phyloP scores from a whole-genome alignment of 2,797 vertebrate species.

The Sebastes hubbsi region DNA sequence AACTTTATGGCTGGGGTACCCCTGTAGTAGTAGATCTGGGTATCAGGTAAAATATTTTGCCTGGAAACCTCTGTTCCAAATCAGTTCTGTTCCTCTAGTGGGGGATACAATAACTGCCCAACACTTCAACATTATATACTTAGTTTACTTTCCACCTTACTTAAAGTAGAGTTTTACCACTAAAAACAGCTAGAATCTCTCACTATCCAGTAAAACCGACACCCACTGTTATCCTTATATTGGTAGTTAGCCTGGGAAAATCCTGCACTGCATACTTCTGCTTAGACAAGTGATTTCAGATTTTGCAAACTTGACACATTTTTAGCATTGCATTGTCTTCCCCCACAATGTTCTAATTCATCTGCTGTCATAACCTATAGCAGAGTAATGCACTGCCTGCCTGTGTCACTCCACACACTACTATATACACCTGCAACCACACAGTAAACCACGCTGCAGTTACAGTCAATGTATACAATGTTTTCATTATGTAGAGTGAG shows the following conservation, averaged over 20 bases:
- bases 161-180: background rate
- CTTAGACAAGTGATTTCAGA: constrained; percentile 4
- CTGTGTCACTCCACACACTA: background rate
- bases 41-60: background rate
- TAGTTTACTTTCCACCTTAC: background rate
- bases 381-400: too few species aligned
- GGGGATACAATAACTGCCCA: background rate
- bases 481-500: background rate
- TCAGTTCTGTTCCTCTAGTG: background rate
- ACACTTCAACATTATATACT: background rate
- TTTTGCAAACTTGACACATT: constrained; percentile 20
- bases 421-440: background rate
- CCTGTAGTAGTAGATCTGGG: background rate
- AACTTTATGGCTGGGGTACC: background rate
- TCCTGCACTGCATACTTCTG: background rate
- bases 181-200: background rate
- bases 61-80: background rate
- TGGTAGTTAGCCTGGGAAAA: background rate
- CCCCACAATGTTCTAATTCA: background rate
- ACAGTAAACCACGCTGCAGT: background rate
- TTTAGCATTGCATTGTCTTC: background rate
- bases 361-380: background rate
- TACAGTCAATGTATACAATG: background rate
- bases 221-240: background rate
- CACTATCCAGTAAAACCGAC: background rate